Percentiles rank a stretch among this genome's conserved stretches.
These are phyloP conservation scores for Melolontha melolontha DNA, from an alignment of 2,888 invertebrate genomes.

Conservation along the genomic window DNA sequence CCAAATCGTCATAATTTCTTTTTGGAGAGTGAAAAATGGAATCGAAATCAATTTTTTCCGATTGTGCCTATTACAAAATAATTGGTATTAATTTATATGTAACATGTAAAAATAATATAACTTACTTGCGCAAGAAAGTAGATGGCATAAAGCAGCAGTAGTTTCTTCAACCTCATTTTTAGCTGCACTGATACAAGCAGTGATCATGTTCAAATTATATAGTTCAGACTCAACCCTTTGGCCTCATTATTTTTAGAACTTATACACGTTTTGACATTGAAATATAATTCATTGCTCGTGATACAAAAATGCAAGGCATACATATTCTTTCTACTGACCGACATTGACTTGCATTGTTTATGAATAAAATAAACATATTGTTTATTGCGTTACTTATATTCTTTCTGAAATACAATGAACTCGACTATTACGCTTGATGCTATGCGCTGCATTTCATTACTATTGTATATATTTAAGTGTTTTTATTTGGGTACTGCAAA, in stretches of 20 bases:
- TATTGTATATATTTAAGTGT: too few species aligned
- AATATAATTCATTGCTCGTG: background rate
- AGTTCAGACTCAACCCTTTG: background rate
- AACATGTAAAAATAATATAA: background rate
- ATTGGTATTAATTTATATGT: background rate
- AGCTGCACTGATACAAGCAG: background rate
- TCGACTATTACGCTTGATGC: too few species aligned
- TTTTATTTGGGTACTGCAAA: too few species aligned
- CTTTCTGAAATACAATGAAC: too few species aligned
- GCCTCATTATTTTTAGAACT: background rate
- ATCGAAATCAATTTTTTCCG: slow-evolving; percentile 46
- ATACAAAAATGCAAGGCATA: background rate
- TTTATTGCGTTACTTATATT: slow-evolving; percentile 4
- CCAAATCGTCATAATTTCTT: slow-evolving; percentile 47
- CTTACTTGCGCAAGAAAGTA: background rate
- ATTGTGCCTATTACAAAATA: slow-evolving; percentile 24
- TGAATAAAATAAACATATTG: background rate
- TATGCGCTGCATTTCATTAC: too few species aligned
- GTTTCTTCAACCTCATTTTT: background rate
- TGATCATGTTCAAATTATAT: slow-evolving; percentile 1
- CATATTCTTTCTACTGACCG: slow-evolving; percentile 22
- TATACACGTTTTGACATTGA: slow-evolving; percentile 31
- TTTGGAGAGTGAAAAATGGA: slow-evolving; percentile 46
- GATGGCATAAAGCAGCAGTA: background rate
- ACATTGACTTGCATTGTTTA: slow-evolving; percentile 10